A percentile compares a stretch with the other conserved stretches of the same genome.
Evolutionary conservation across 2,888 invertebrate species (phyloP).

Genomic region (Willowsia nigromaculata): DNA sequence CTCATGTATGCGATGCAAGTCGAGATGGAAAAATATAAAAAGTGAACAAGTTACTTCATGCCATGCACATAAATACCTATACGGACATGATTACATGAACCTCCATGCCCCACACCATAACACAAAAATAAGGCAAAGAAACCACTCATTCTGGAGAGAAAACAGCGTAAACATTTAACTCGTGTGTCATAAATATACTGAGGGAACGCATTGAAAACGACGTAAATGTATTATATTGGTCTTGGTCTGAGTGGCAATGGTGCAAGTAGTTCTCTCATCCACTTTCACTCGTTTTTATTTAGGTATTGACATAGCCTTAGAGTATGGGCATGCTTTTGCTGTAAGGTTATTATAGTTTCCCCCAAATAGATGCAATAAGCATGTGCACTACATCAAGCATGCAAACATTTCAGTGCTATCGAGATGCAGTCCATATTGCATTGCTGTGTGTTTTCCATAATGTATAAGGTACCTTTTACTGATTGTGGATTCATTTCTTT

Average conservation of each 20-base stretch:
- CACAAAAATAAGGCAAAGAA: constrained; percentile 12
- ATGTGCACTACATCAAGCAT: background rate
- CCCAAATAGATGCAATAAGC: background rate
- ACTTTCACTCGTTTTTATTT: constrained; percentile 31
- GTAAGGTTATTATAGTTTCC: too few relatives aligned
- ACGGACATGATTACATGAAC: background rate
- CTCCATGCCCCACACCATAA: background rate
- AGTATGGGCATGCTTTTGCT: background rate
- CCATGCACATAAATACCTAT: background rate
- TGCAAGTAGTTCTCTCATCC: background rate
- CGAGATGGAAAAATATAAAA: constrained; percentile 11
- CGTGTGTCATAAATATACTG: constrained; percentile 43
- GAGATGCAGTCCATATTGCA: background rate
- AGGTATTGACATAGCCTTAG: background rate
- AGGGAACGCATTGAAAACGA: constrained; percentile 38
- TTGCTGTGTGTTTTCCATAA: background rate
- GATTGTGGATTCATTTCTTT: background rate
- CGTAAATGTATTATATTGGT: constrained; percentile 50
- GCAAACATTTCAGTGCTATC: background rate
- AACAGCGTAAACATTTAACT: constrained; percentile 59
- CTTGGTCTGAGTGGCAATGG: background rate
- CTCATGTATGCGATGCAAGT: constrained; percentile 21
- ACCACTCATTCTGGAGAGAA: constrained; percentile 16
- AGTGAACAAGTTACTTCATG: background rate
- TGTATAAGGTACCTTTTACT: background rate